Evolutionary conservation across 1,140 invertebrate genomes (phyloP), one percentile per base, ranked within the genome.

Genomic region (Catajapyx aquilonaris): DNA sequence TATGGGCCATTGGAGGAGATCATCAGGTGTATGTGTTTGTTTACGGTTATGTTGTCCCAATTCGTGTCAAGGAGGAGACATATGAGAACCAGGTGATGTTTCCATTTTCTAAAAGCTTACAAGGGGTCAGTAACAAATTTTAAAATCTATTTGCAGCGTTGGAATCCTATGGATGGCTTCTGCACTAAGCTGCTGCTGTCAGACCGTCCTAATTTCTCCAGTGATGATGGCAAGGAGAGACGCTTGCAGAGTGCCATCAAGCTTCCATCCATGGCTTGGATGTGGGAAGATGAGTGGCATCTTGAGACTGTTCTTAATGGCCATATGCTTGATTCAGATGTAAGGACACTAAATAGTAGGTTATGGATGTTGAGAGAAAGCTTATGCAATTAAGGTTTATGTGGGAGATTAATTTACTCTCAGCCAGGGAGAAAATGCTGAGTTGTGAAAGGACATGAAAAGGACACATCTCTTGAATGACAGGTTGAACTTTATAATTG

Each of bases 201-300:
- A 22, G 85, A 91, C 54, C 66, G 85, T 39, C 78, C 73, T 50
- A 71, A 73, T 48, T 87, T 80, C 61, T 86, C 81, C 1, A 78
- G 71, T 51, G 68, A 70, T 48, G 80, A 86, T 66, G 87, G 87
- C 2, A 68, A 69, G 17, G 63, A 68, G 34, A 72, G 83, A 47
- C 64, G 77, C 35, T 70, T 71, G 19, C 74, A 81, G 40, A 74
- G 84, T 46, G 72, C 71, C 49, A 81, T 91, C 31, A 62, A 76
- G 45, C 55, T 91, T 18, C 86, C 86, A 16, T 87, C 84, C 0
- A 72, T 85, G 68, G 80, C 83, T 40, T 88, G 87, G 87, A 73
- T 84, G 49, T 90, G 86, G 86, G 83, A 93, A 60, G 76, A 76
- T 3, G 81, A 86, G 45, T 94, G 87, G 87, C 71, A 81, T 43